A percentile compares a stretch with the other conserved stretches of the same genome.
Conservation (phyloP, 2,113 vertebrate genomes). For the Gila orcuttii region DNA sequence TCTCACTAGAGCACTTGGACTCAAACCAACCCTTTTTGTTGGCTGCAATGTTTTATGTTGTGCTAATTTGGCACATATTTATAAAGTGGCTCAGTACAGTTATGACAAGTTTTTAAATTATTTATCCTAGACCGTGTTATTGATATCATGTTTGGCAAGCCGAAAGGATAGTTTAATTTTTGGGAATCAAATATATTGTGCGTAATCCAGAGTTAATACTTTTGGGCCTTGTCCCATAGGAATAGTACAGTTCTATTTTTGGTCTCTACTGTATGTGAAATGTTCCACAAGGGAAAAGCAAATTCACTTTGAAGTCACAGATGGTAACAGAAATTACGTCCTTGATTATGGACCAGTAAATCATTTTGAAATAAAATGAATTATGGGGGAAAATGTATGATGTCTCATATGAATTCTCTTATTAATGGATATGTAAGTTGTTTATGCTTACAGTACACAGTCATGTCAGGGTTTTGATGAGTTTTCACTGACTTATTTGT, state of each 20-base stretch:
- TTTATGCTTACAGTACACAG: background rate
- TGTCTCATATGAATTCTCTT: background rate
- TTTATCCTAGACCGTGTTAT: background rate
- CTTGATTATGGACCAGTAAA: constrained; percentile 14
- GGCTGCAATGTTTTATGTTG: background rate
- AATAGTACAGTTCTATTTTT: constrained; percentile 41
- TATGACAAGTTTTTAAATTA: background rate
- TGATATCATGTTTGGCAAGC: constrained; percentile 25
- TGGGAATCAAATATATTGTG: constrained; percentile 10
- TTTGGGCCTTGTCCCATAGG: constrained; percentile 16
- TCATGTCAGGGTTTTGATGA: background rate
- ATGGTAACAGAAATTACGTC: constrained; percentile 13
- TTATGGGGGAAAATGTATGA: background rate
- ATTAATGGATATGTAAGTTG: background rate
- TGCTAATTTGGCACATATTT: constrained; percentile 20
- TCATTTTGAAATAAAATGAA: background rate
- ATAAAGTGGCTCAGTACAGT: background rate
- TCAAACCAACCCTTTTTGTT: background rate
- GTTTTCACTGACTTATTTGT: background rate
- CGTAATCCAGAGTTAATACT: background rate
- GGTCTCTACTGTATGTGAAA: constrained; percentile 2
- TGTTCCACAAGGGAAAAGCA: constrained; percentile 5
- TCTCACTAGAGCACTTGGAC: background rate
- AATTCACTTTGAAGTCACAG: constrained; percentile 4
- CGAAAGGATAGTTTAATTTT: constrained; percentile 10